Percentiles rank a stretch among this genome's conserved stretches.
Evolutionary conservation across 2,888 invertebrate genomes (phyloP).

Genomic region (Microchrysa polita): DNA sequence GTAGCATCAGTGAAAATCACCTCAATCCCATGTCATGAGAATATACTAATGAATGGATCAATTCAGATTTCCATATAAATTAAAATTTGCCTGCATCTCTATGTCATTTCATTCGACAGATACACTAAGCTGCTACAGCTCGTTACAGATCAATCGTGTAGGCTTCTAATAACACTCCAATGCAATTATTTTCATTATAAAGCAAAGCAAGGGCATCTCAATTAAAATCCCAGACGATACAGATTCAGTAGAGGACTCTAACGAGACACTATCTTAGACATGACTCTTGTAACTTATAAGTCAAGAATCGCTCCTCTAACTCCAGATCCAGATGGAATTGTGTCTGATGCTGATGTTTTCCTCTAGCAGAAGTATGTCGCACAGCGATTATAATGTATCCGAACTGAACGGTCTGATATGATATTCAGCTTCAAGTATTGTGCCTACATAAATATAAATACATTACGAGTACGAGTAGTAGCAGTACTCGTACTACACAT

Average conservation of each 20-base stretch:
- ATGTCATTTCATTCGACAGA: neutral
- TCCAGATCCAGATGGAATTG: conserved; percentile 21
- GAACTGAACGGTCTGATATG: neutral
- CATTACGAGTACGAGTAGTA: too few relatives aligned
- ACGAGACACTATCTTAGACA: neutral
- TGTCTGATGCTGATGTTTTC: too few relatives aligned
- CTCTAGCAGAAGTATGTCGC: neutral
- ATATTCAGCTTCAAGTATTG: neutral
- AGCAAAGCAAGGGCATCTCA: neutral
- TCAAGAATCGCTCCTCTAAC: neutral
- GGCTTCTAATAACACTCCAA: neutral
- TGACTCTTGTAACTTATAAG: neutral
- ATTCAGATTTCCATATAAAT: too few relatives aligned
- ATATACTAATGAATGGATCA: conserved; percentile 31
- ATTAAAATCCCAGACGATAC: neutral
- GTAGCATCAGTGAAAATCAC: conserved; percentile 15
- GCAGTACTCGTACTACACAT: too few relatives aligned
- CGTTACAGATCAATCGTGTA: neutral
- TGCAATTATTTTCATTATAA: neutral
- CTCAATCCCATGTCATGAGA: neutral
- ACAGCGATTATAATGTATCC: neutral
- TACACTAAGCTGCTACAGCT: neutral
- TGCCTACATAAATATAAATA: neutral
- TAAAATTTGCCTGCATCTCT: neutral
- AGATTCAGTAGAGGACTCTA: neutral